Evolutionary conservation across 2,888 invertebrate species (phyloP), one percentile per base, ranked within the genome.

Genomic region (Parochlus steinenii): DNA sequence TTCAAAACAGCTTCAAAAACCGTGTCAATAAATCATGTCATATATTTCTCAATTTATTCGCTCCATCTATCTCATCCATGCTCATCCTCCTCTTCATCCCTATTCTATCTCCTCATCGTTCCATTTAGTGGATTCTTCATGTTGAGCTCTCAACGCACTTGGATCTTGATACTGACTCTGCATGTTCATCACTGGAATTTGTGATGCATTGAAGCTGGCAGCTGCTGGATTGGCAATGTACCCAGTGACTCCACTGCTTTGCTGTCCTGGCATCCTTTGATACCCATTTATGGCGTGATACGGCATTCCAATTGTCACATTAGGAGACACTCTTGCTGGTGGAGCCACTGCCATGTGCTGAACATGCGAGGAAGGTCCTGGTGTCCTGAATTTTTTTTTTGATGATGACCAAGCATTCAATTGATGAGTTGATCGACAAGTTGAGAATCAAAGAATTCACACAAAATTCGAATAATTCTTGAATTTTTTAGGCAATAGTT

Each of bases 111-210:
- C 47, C 58, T 48, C 50, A 58, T 58, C 31, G 56, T 48, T 35
- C 56, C 50, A 45, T 58, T 58, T n/a, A 57, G 43, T 28, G 55
- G 48, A 43, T 81, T 77, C 54, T n/a, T n/a, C n/a, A n/a, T n/a
- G n/a, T n/a, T n/a, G n/a, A n/a, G n/a, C n/a, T n/a, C n/a, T n/a
- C n/a, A n/a, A n/a, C n/a, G 67, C 64, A 42, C 69, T 61, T 36
- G 76, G 71, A 51, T 74, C 74, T 48, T 73, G 74, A 46, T 74
- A 74, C 50, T 76, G 75, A 11, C 71, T 57, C 50, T 80, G 75
- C 62, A 83, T 81, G n/a, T n/a, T 83, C 71, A 89, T 82, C 49
- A 83, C 81, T 4, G 78, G 81, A 42, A 85, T 66, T 55, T 85
- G 82, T 39, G 69, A 65, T 32, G 75, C 70, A 49, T 77, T 76